Evolutionary conservation across 92 coral and sea anemone genomes (phyloP).

Genomic region (Umimayanthus chanpuru): DNA sequence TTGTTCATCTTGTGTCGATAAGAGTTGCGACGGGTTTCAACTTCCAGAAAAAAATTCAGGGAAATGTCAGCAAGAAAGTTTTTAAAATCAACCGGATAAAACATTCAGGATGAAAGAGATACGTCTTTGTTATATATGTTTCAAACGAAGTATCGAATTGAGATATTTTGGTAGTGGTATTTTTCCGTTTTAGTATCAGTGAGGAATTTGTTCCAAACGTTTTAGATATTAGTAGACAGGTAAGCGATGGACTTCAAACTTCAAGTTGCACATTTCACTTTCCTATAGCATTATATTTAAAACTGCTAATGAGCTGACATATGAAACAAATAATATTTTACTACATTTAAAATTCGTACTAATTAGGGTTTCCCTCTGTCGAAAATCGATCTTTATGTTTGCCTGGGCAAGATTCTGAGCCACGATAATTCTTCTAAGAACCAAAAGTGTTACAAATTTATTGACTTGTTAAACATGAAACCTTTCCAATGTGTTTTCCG

Average conservation of each 20-base stretch:
- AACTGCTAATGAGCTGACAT: slow-evolving; percentile 15
- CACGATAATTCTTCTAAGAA: not conserved
- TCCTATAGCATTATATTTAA: not conserved
- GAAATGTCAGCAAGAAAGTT: not conserved
- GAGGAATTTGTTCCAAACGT: not conserved
- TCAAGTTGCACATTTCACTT: slow-evolving; percentile 15
- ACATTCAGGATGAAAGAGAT: not conserved
- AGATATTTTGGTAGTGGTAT: not conserved
- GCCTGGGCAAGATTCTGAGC: not conserved
- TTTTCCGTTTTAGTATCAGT: not conserved
- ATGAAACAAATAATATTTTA: slow-evolving; percentile 21
- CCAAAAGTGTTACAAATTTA: not conserved
- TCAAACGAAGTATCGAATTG: not conserved
- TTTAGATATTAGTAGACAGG: not conserved
- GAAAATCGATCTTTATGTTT: not conserved
- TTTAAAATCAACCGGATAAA: slow-evolving; percentile 15
- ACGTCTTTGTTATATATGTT: not conserved
- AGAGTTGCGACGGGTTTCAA: not conserved
- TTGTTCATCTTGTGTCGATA: not conserved
- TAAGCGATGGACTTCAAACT: slow-evolving; percentile 26
- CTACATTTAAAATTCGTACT: not conserved
- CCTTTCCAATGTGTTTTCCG: not conserved
- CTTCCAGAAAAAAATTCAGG: not conserved
- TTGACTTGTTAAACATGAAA: slow-evolving; percentile 25
- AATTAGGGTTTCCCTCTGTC: not conserved